A percentile compares a stretch with the other conserved stretches of the same genome.
Conservation (phyloP, 2,797 vertebrate genomes). For the Holocentrus rufus region DNA sequence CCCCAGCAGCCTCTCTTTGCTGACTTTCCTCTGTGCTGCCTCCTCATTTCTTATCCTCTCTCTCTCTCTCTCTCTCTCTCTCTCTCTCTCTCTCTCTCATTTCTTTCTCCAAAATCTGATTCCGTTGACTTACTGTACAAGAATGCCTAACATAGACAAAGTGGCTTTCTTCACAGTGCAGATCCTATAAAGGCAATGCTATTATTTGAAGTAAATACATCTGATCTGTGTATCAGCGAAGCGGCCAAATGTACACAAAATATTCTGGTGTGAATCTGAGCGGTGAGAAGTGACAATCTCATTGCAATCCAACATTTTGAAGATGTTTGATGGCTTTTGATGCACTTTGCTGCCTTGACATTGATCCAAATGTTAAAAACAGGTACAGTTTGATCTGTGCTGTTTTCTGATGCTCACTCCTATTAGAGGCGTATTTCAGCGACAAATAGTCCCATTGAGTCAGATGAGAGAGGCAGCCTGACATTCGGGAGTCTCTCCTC, state of each 20-base stretch:
- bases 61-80: slow-evolving; percentile 31
- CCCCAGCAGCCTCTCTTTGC: background rate
- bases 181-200: slow-evolving; percentile 3
- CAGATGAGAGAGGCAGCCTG: slow-evolving; percentile 38
- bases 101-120: slow-evolving; percentile 33
- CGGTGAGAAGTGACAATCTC: no score
- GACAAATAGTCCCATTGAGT: slow-evolving; percentile 33
- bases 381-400: background rate
- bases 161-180: slow-evolving; percentile 32
- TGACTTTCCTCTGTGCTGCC: background rate
- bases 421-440: slow-evolving; percentile 28
- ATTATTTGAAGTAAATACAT: background rate
- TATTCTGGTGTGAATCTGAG: background rate
- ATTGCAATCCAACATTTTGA: no score
- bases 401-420: background rate
- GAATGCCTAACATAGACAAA: slow-evolving; percentile 22
- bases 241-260: background rate
- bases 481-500: slow-evolving; percentile 34
- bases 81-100: background rate
- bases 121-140: slow-evolving; percentile 48
- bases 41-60: background rate
- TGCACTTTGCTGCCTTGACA: slow-evolving; percentile 1
- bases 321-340: no score
- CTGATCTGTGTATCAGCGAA: background rate
- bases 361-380: slow-evolving; percentile 4